Evolutionary conservation across 2,797 vertebrate genomes (phyloP).

Genomic region (Xenentodon cancila): DNA sequence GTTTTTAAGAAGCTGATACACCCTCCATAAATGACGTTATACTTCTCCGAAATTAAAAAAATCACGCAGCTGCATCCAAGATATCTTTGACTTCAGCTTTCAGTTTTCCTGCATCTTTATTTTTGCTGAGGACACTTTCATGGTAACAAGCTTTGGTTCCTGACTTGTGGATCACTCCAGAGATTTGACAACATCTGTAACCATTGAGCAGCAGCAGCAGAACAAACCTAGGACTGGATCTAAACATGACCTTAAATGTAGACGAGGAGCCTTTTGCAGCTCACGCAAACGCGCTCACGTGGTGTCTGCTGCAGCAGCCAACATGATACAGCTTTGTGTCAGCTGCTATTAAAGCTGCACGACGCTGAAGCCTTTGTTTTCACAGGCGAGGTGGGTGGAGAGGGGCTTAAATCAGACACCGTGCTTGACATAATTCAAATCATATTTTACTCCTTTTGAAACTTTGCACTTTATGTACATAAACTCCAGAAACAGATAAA

Average conservation of each 20-base stretch:
- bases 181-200: constrained; percentile 62
- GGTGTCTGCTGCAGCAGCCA: constrained; percentile 59
- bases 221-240: constrained; percentile 27
- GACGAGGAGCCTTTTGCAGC: constrained; percentile 48
- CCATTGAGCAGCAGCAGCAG: constrained; percentile 30
- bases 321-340: constrained; percentile 66
- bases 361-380: constrained; percentile 48
- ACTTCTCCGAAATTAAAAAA: no score
- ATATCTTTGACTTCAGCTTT: no score
- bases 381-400: constrained; percentile 9
- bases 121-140: no score
- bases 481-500: constrained; percentile 91
- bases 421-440: constrained; percentile 85
- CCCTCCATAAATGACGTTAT: no score
- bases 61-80: no score
- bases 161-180: constrained; percentile 25
- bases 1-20: no score
- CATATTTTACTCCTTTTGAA: constrained; percentile 96
- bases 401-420: constrained; percentile 66
- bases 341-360: constrained; percentile 61
- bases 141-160: background rate
- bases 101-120: no score
- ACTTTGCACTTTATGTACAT: constrained; percentile 95
- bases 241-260: constrained; percentile 55
- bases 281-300: constrained; percentile 37